Evolutionary conservation across 2,888 invertebrate species (phyloP), one percentile per base, ranked within the genome.

Genomic region (Agrochola circellaris): DNA sequence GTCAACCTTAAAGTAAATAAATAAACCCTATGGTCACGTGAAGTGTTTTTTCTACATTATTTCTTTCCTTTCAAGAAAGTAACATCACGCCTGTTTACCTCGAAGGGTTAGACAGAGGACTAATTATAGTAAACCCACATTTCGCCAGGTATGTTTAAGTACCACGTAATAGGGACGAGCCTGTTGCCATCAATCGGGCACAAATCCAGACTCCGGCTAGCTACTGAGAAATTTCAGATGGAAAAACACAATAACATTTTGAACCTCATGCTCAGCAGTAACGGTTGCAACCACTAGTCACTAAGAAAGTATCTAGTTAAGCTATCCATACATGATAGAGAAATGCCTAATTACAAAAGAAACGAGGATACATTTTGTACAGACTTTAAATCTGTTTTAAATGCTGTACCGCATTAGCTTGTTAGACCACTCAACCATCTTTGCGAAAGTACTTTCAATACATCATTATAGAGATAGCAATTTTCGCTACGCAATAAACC

Each of bases 401-500:
- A 68, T 20, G 0, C 20, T 30, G 5, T 26, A 54, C 1, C 11
- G 8, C 4, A n/a, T 45, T 51, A 26, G 4, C 4, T 61, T 51
- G 26, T 69, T 71, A 71, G 75, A 56, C 23, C 26, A 54, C 7
- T 45, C 9, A 72, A 56, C 60, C 26, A 67, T 70, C 23, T 51
- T 51, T 64, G 62, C 34, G 38, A 72, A 73, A 84, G 66, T 66
- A 67, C 62, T 78, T 86, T 79, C 42, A 13, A 72, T 71, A 54
- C 69, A 72, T 79, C 66, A 73, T 77, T 83, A 84, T 78, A 82
- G 65, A 87, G 87, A 89, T 88, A 88, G 86, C 84, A 91, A 91
- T 88, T 88, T 82, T 81, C 83, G 77, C 87, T 89, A 88, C 74
- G 85, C 89, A 88, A 88, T 85, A 87, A 89, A 89, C 88, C 81